Evolutionary conservation across 2,888 invertebrate genomes (phyloP), one percentile per base, ranked within the genome.

Genomic region (Gasteruption jaculator): DNA sequence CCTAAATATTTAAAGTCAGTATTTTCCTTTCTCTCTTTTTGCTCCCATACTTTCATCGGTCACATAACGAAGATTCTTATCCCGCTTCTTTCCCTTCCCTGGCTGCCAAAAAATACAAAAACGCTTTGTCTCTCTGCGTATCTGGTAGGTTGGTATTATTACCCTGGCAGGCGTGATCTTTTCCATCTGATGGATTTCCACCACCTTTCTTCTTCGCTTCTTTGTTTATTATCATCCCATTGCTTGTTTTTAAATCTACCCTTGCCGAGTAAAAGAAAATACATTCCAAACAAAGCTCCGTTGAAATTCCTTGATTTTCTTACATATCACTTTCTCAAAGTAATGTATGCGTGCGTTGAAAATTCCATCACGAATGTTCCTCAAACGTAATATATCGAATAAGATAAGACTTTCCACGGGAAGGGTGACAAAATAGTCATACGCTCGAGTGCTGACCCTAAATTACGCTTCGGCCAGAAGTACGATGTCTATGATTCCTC

Each of bases 381-480:
- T n/a, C n/a, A n/a, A n/a, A n/a, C n/a, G n/a, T n/a, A n/a, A n/a
- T n/a, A n/a, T n/a, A n/a, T n/a, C n/a, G n/a, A n/a, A n/a, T n/a
- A 56, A 62, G 63, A 65, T 65, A 63, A 65, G 63, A 61, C 61
- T 58, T 53, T 56, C 48, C 37, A 38, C 50, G 50, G 24, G 35
- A 26, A 56, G 55, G 57, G 61, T 56, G 61, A 64, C 60, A 62
- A 63, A 68, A 67, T 64, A 60, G 61, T 64, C 58, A 61, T 54
- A 68, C 66, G 68, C 67, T 68, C 56, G 60, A 67, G 46, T 66
- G 68, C 63, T 68, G 65, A 68, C 68, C 68, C 67, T 55, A 57
- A n/a, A n/a, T n/a, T n/a, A 14, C 21, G 21, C 41, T 29, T 12
- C 48, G 53, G 51, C 57, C 60, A 59, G 48, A 57, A 56, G 44